Evolutionary conservation across 2,888 invertebrate species (phyloP).

Genomic region (Ochropacha duplaris): DNA sequence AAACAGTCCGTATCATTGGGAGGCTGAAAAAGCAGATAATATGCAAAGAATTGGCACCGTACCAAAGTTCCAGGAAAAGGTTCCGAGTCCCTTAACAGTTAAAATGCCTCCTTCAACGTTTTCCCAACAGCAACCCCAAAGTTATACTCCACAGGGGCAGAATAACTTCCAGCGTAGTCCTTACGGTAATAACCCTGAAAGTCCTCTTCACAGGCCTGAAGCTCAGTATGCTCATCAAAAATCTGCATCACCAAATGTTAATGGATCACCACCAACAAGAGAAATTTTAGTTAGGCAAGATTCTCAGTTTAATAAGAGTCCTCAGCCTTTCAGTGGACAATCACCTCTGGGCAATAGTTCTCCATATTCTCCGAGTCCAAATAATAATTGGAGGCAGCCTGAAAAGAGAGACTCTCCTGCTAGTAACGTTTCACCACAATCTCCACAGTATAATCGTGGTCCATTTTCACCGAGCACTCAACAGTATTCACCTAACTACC

Average conservation of each 20-base stretch:
- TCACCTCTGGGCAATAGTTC: constrained; percentile 59
- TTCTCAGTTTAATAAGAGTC: constrained; percentile 79
- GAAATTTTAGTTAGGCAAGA: constrained; percentile 74
- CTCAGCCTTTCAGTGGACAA: constrained; percentile 69
- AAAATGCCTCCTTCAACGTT: constrained; percentile 69
- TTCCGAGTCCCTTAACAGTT: constrained; percentile 74
- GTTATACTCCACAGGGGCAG: constrained; percentile 57
- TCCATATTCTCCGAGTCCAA: constrained; percentile 69
- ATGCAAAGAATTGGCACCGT: constrained; percentile 74
- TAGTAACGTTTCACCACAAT: constrained; percentile 43
- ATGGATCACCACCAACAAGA: constrained; percentile 64
- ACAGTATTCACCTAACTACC: constrained; percentile 53
- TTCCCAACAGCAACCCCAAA: constrained; percentile 70
- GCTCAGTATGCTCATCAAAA: constrained; percentile 73
- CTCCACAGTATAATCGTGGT: constrained; percentile 55
- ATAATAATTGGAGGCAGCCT: constrained; percentile 76
- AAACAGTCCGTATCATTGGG: constrained; percentile 86
- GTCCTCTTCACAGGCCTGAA: constrained; percentile 77
- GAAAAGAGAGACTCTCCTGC: constrained; percentile 73
- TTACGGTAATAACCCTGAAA: constrained; percentile 62
- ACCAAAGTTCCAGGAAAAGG: constrained; percentile 75
- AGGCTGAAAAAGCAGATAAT: constrained; percentile 83
- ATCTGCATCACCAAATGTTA: constrained; percentile 56
- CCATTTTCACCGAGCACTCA: constrained; percentile 56
- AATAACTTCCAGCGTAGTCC: constrained; percentile 54